phyloP scores from a whole-genome alignment of 2,113 vertebrate species.

The Tylochromis polylepis region DNA sequence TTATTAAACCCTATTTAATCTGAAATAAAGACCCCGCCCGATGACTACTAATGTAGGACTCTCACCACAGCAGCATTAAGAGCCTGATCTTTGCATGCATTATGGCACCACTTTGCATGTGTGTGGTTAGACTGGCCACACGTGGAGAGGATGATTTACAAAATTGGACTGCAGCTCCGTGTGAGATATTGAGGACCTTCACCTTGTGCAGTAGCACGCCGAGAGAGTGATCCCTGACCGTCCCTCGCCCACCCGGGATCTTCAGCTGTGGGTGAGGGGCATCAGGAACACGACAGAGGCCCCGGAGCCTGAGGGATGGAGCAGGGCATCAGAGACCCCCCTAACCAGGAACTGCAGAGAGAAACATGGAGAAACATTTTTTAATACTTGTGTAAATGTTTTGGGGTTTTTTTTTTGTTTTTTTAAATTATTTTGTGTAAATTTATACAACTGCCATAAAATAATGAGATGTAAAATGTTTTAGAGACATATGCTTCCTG shows the following conservation, averaged over 20 bases:
- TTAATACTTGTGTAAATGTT: neutral
- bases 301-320: slow-evolving; percentile 92
- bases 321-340: slow-evolving; percentile 83
- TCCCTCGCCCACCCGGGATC: slow-evolving; percentile 99
- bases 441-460: neutral
- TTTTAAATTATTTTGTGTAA: neutral
- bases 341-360: slow-evolving; percentile 82
- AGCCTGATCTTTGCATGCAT: neutral
- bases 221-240: slow-evolving; percentile 96
- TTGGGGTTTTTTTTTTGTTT: no score
- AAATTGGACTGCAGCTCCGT: neutral
- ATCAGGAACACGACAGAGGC: slow-evolving; percentile 99
- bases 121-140: neutral
- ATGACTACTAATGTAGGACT: neutral
- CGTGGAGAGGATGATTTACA: neutral
- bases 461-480: neutral
- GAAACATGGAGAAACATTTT: neutral
- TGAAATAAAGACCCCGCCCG: neutral
- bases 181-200: slow-evolving; percentile 14
- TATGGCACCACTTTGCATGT: neutral
- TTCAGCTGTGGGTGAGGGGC: slow-evolving; percentile 99
- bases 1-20: neutral
- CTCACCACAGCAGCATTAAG: neutral
- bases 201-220: slow-evolving; percentile 91
- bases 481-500: neutral